Evolutionary conservation across 2,888 invertebrate genomes (phyloP).

Genomic region (Troides oblongomaculatus): DNA sequence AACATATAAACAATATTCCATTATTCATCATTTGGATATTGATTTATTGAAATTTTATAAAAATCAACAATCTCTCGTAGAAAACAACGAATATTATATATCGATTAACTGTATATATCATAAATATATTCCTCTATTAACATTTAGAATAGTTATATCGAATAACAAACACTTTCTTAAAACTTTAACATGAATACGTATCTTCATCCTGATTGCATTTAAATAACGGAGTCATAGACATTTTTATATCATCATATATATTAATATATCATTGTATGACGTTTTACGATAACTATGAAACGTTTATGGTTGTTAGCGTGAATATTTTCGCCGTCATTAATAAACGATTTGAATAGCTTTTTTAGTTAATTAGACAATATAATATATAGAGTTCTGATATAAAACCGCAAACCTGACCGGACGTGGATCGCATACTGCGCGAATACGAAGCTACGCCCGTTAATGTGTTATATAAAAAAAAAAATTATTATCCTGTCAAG

Average conservation of each 20-base stretch:
- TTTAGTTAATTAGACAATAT: slow-evolving; percentile 11
- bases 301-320: background rate
- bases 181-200: background rate
- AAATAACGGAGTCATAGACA: background rate
- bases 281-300: slow-evolving; percentile 2
- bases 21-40: too few species aligned
- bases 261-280: slow-evolving; percentile 14
- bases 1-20: too few species aligned
- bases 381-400: slow-evolving; percentile 11
- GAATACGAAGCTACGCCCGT: background rate
- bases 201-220: slow-evolving; percentile 1
- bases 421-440: slow-evolving; percentile 10
- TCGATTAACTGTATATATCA: too few species aligned
- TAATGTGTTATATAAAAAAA: slow-evolving; percentile 8
- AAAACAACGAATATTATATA: too few species aligned
- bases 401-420: slow-evolving; percentile 15
- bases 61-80: too few species aligned
- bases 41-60: too few species aligned
- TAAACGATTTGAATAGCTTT: slow-evolving; percentile 15
- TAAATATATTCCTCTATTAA: too few species aligned
- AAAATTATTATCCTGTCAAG: slow-evolving; percentile 6
- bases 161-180: slow-evolving; percentile 1
- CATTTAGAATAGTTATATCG: background rate
- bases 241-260: slow-evolving; percentile 7
- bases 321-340: slow-evolving; percentile 6